Conservation (phyloP, 2,113 vertebrate genomes). For the Lepidothrix coronata region DNA sequence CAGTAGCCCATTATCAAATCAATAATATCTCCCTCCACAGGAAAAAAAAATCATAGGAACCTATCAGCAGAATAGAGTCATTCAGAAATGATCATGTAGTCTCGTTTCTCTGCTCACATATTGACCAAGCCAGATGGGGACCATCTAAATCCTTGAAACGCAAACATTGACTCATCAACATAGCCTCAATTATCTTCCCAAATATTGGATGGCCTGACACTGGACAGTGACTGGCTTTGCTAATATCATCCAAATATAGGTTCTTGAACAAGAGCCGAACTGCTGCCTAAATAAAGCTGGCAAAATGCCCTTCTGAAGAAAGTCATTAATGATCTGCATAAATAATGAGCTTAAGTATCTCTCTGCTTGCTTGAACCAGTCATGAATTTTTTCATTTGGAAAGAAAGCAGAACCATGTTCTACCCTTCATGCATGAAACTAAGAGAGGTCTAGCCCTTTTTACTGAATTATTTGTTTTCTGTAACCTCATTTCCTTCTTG, state of each 20-base stretch:
- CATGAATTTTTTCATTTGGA: constrained; percentile 40
- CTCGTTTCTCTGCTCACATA: neutral
- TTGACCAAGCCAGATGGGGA: neutral
- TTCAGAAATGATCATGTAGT: neutral
- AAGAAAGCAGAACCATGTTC: neutral
- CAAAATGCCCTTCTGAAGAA: constrained; percentile 21
- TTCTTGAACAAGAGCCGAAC: neutral
- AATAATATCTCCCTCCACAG: neutral
- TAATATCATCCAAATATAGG: neutral
- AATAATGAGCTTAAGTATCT: constrained; percentile 29
- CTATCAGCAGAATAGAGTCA: neutral
- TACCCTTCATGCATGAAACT: constrained; percentile 3
- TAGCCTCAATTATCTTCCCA: constrained; percentile 34
- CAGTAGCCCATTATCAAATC: neutral
- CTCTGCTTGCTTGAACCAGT: neutral
- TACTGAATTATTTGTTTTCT: neutral
- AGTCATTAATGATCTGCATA: constrained; percentile 11
- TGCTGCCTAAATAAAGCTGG: constrained; percentile 25
- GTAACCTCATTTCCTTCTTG: neutral
- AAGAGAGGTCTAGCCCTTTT: neutral
- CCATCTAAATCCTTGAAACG: neutral
- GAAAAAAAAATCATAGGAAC: neutral
- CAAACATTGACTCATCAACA: neutral
- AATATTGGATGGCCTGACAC: neutral
- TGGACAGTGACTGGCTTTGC: neutral